Conservation (phyloP, 2,797 vertebrate genomes). For the Hydrophis major region DNA sequence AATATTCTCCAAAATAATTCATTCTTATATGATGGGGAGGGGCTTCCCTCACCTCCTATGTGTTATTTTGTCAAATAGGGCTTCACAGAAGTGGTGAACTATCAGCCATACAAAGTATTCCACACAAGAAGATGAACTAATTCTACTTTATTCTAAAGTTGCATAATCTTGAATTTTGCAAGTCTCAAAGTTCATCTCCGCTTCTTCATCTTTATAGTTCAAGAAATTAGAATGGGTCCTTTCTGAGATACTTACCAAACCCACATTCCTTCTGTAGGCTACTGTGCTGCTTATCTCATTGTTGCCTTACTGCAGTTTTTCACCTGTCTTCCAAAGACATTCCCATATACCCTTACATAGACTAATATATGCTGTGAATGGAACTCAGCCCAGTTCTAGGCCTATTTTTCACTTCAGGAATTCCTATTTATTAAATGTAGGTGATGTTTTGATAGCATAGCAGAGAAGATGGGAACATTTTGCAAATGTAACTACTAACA, state of each 20-base stretch:
- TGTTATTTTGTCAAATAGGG: not conserved
- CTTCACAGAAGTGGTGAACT: not conserved
- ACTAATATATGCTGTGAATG: not conserved
- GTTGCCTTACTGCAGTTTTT: not conserved
- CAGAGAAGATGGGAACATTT: not conserved
- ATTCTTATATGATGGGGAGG: too few relatives aligned
- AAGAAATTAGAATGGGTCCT: not conserved
- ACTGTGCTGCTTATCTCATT: not conserved
- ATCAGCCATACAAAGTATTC: not conserved
- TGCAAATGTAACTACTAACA: not conserved
- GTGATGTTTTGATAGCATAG: not conserved
- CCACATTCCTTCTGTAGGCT: not conserved
- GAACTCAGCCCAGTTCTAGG: not conserved
- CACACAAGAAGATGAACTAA: not conserved
- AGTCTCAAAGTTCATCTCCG: not conserved
- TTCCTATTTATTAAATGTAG: not conserved
- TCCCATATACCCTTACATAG: not conserved
- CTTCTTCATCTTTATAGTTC: not conserved
- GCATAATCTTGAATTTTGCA: not conserved
- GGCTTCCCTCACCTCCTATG: too few relatives aligned
- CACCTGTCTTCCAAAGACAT: not conserved
- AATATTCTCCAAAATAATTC: too few relatives aligned
- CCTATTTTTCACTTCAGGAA: not conserved
- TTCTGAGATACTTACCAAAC: not conserved
- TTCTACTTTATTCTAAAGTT: not conserved